phyloP scores from a whole-genome alignment of 2,888 invertebrate species.

The Stomorhina lunata region DNA sequence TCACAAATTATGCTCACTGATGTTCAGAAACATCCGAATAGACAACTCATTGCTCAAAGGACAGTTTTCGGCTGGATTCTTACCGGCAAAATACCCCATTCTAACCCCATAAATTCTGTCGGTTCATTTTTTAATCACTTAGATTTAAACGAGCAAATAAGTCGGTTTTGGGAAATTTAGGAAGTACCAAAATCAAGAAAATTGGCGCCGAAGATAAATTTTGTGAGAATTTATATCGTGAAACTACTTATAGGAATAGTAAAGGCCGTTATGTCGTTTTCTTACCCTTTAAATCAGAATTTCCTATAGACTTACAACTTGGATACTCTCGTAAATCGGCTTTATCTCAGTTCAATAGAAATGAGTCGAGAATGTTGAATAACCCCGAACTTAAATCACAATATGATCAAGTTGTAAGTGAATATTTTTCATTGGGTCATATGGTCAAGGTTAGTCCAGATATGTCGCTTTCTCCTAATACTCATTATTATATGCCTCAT shows the following conservation, averaged over 20 bases:
- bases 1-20: no score
- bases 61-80: slow-evolving; percentile 30
- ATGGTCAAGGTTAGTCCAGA: not conserved
- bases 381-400: not conserved
- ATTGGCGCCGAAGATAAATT: not conserved
- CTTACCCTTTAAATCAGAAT: not conserved
- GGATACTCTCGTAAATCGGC: not conserved
- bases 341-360: not conserved
- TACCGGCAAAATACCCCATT: not conserved
- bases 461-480: not conserved
- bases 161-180: slow-evolving; percentile 42
- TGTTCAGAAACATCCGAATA: no score
- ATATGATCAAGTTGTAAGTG: not conserved
- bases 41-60: no score
- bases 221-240: slow-evolving; percentile 13
- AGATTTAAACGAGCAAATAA: slow-evolving; percentile 30
- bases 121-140: not conserved
- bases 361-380: not conserved
- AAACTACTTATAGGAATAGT: not conserved
- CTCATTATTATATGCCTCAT: not conserved
- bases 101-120: not conserved
- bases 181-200: not conserved
- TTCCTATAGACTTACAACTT: not conserved
- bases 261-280: not conserved
- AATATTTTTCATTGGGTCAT: not conserved